Base-by-base conservation (phyloP, 2,888 invertebrate species). In the Neoitamus cyanurus region DNA sequence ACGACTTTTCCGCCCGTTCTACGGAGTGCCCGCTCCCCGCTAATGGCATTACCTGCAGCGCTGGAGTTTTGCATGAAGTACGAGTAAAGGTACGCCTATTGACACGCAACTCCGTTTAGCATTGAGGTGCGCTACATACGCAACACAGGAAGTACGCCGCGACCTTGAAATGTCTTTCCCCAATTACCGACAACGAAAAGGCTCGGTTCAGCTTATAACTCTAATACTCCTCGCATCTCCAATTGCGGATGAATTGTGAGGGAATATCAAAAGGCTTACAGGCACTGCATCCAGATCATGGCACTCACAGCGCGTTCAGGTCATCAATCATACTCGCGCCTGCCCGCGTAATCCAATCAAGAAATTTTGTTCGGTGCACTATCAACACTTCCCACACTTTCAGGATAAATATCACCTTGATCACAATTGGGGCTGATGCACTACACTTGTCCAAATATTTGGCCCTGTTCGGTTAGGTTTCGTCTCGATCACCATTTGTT, bases 1-100 rank as follows among this genome's bases (percentile, higher is more conserved):
- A 83, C 82, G 82, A 84, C 34, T 37, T 82, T 37, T 37, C 69
- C 34, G 69, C 34, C 58, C 48, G 7, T 48, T 78, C 4, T 46
- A 13, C 28, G 20, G 28, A 75, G 75, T 42, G 42, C 6, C 15
- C 36, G 5, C 73, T 73, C 3, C 28, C 4, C 28, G 68, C 9
- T 11, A 58, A 30, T 48, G 48, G 6, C 30, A 48, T n/a, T 78
- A 48, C 31, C n/a, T 58, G 58, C 30, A 77, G 15, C 0, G 48
- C 0, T 77, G 36, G 58, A 3, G 15, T 34, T 82, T 31, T 78
- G 78, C 78, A 78, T 82, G 82, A 69, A 20, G 9, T 11, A 31
- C n/a, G n/a, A n/a, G n/a, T n/a, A 36, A 68, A 68, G 82, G 36
- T 70, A 85, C 85, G 85, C 85, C 85, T 85, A 83, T 84, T 78